Base-by-base conservation (phyloP, 2,797 vertebrate genomes). In the Artibeus lituratus region DNA sequence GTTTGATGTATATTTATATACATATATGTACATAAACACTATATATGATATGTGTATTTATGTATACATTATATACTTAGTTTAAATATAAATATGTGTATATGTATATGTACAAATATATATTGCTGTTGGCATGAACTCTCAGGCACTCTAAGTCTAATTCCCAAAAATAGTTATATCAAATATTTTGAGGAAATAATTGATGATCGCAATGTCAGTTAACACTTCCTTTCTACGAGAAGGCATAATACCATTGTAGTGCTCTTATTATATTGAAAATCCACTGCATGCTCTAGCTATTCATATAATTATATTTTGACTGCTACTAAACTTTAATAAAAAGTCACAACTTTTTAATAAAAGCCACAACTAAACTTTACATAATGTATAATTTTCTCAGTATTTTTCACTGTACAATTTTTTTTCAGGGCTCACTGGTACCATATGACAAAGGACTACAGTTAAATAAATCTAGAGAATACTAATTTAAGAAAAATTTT, bases 301-400 rank as follows among this genome's bases (percentile, higher is more conserved):
- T 92, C 44, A 62, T 78, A 35, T 85, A 62, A 82, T 86, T 94
- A 88, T 47, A 70, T 44, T 87, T 55, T 51, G 92, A 73, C n/a
- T 88, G 35, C 22, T 67, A 78, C 29, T 65, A 49, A 49, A 49
- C 44, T 77, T 62, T 92, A 69, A 83, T 86, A 96, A 90, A 90
- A 81, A 42, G 39, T 42, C 39, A 42, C 39, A 42, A 42, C 39
- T 42, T 42, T 42, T 42, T 42, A 42, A 42, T 42, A 42, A 42
- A 95, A 94, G 53, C 6, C 29, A 94, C 37, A 94, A 39, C 19
- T 85, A 88, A 84, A 29, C 88, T 88, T 85, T 87, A 91, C 42
- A 91, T 77, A 91, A 59, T 80, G 10, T 49, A 57, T 80, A 74
- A 77, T 95, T 96, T 88, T 53, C 22, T 81, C 49, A 83, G 24